Base-by-base conservation (phyloP, 2,888 invertebrate species). In the Hydraecia micacea region DNA sequence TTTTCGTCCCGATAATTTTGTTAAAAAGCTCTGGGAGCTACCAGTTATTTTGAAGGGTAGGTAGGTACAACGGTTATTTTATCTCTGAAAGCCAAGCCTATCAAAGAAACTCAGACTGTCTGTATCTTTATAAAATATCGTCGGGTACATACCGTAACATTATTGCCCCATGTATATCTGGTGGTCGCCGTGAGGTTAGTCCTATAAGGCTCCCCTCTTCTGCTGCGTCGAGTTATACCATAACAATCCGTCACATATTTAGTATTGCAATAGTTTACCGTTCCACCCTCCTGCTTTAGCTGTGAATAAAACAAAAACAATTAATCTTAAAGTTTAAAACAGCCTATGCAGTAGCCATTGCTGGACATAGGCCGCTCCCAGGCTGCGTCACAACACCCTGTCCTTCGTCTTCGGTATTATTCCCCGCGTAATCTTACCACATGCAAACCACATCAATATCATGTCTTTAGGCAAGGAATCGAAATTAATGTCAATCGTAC, bases 61-160 rank as follows among this genome's bases (percentile, higher is more conserved):
- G n/a, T 58, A 13, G 5, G 58, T 58, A n/a, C n/a, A 11, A n/a
- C n/a, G 13, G n/a, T 58, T n/a, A 11, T 58, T n/a, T 58, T 58
- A n/a, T 58, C n/a, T 58, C 13, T 58, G 11, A 58, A 58, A n/a
- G n/a, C 58, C 58, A 55, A 9, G 25, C 25, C n/a, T 55, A 55
- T 25, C 21, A 3, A 55, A 55, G 55, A 58, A 5, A 11, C 58
- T 58, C 58, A n/a, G 58, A n/a, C n/a, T 13, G 11, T 58, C 11
- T n/a, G n/a, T 13, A 46, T 11, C 13, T 58, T 58, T 58, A 11
- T n/a, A n/a, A 13, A n/a, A 13, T 58, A n/a, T 62, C 15, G 32
- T 32, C 28, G 32, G 9, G 25, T 73, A 77, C 85, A 13, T 79
- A 87, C 87, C 77, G 87, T 86, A 13, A 86, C 67, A 66, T 87